phyloP scores from a whole-genome alignment of 2,888 invertebrate genomes.

The Synanthedon vespiformis region DNA sequence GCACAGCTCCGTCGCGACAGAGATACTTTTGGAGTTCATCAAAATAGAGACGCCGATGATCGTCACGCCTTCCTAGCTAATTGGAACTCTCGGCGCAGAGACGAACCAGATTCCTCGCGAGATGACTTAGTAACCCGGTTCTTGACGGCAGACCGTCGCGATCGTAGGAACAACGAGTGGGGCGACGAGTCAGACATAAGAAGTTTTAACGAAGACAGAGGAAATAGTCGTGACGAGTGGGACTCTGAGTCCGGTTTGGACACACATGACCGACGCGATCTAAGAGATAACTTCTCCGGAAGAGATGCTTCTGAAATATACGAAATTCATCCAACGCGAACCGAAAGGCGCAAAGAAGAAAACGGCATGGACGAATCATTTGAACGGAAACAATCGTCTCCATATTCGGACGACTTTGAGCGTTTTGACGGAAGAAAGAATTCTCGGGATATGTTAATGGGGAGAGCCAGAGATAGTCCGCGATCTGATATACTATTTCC shows the following conservation, averaged over 20 bases:
- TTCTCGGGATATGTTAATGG: conserved; percentile 62
- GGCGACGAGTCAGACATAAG: conserved; percentile 51
- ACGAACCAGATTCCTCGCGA: conserved; percentile 44
- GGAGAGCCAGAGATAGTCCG: conserved; percentile 53
- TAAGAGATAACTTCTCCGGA: conserved; percentile 49
- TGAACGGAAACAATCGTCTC: conserved; percentile 47
- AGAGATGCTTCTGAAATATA: conserved; percentile 61
- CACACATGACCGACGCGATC: conserved; percentile 31
- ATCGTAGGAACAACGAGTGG: conserved; percentile 48
- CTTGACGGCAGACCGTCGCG: conserved; percentile 49
- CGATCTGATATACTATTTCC: conserved; percentile 50
- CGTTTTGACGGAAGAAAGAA: conserved; percentile 61
- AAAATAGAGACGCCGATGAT: conserved; percentile 71
- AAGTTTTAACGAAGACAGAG: conserved; percentile 44
- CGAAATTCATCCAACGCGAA: conserved; percentile 49
- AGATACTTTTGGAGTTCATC: conserved; percentile 80
- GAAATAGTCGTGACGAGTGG: conserved; percentile 48
- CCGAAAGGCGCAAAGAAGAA: conserved; percentile 46
- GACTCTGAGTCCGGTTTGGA: conserved; percentile 59
- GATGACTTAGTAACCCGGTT: conserved; percentile 58
- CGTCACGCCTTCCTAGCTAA: conserved; percentile 65
- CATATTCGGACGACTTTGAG: conserved; percentile 57
- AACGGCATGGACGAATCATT: conserved; percentile 42
- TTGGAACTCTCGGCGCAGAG: conserved; percentile 58
- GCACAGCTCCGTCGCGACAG: conserved; percentile 78